Evolutionary conservation across 1,140 invertebrate genomes (phyloP), one percentile per base, ranked within the genome.

Genomic region (Samia ricini): DNA sequence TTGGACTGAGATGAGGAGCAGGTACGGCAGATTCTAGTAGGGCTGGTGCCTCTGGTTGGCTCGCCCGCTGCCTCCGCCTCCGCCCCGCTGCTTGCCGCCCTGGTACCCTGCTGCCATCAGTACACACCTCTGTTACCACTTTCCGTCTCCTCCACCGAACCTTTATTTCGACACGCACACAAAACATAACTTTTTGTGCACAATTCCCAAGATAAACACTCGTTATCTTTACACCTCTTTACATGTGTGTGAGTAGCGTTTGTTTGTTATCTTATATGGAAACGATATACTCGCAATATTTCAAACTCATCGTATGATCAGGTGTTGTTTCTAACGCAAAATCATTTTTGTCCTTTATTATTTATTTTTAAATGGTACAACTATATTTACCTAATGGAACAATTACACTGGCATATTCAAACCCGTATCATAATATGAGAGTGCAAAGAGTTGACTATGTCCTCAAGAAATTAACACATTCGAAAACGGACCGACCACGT

Each of bases 21-120:
- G 85, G 20, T 22, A 23, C 8, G 4, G 51, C 8, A 21, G 65
- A 64, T 78, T 80, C 92, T 93, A 95, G 92, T 95, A 95, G 78
- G 94, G 94, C 91, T 95, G 94, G 91, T 95, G 94, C 92, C 94
- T 94, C 91, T 95, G 94, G 89, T 93, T 94, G 85, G 93, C 92
- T 81, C 94, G 93, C 73, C 92, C 92, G 84, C 93, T 93, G 87
- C 93, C 92, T 89, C 92, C 92, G 90, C 92, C 93, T 82, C 93
- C 93, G 81, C 93, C 93, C 74, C 93, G 91, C 91, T 93, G 93
- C 91, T 94, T 93, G 77, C 93, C 93, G 75, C 92, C 92, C 80
- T 91, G 91, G 88, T 92, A 93, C 82, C 92, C 91, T 69, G 90
- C 89, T 85, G 90, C 87, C 33, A 42, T 42, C 74, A 88, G 33